phyloP scores from a whole-genome alignment of 2,797 vertebrate species.

The Denticeps clupeoides region DNA sequence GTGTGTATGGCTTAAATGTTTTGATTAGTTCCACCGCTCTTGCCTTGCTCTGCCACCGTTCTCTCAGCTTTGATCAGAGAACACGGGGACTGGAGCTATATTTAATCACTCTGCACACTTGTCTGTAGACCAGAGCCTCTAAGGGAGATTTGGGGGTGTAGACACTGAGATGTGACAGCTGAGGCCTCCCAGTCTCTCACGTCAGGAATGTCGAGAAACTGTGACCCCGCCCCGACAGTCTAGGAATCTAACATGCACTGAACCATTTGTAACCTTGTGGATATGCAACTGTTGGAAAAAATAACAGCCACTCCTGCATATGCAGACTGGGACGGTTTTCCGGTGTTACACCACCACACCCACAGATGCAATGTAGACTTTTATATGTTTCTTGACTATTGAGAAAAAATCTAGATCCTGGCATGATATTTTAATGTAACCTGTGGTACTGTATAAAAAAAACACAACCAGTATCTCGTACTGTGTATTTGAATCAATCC shows the following conservation, averaged over 20 bases:
- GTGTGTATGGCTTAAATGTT: no score
- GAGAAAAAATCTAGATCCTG: no score
- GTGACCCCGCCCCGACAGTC: slow-evolving; percentile 37
- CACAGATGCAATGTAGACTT: slow-evolving; percentile 9
- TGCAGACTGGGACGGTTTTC: slow-evolving; percentile 22
- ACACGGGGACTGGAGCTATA: slow-evolving; percentile 74
- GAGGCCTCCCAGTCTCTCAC: slow-evolving; percentile 59
- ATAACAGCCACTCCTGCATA: slow-evolving; percentile 36
- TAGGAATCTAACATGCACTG: slow-evolving; percentile 4
- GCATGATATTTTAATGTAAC: no score
- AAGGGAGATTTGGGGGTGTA: slow-evolving; percentile 65
- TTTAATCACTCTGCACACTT: slow-evolving; percentile 80
- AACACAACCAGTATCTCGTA: no score
- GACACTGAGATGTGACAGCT: slow-evolving; percentile 67
- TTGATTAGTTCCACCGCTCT: no score
- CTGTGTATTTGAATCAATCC: no score
- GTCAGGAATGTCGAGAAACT: slow-evolving; percentile 47
- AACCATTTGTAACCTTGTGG: background rate
- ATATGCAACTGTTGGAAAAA: slow-evolving; percentile 17
- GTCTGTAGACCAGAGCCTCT: slow-evolving; percentile 80
- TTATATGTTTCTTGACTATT: background rate
- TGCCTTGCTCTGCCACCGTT: slow-evolving; percentile 49
- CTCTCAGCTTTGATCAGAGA: slow-evolving; percentile 56
- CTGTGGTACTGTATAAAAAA: no score
- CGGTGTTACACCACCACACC: slow-evolving; percentile 29